Base-by-base conservation (phyloP, 2,888 invertebrate genomes). In the Prionchulus punctatus region DNA sequence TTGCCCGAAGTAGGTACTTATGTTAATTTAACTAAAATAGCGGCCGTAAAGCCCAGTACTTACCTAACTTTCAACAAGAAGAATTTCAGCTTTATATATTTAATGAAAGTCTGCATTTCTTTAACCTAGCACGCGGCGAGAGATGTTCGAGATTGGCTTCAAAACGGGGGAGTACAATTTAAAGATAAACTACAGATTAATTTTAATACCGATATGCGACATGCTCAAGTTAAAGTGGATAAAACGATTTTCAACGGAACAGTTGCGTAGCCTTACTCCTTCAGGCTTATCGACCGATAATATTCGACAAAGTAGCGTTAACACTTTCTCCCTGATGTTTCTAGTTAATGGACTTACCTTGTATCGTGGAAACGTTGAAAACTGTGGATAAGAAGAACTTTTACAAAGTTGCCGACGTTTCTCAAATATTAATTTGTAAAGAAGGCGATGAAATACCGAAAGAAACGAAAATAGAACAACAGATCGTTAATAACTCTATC, bases 361-460 rank as follows among this genome's bases (percentile, higher is more conserved):
- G 88, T 2, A 78, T 94, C 4, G 81, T 90, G 21, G 94, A 98
- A 75, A 86, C 90, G 0, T 75, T 87, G 56, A 98, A 98, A 76
- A 92, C 92, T 0, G 86, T 94, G 56, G 98, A 98, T 71, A 83
- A 81, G 60, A 96, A 92, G 73, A 91, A 86, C 66, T 88, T 96
- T 66, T 98, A 96, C 70, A 98, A 98, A 77, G 88, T 92, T 1
- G 90, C 92, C 0, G 96, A 98, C 72, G 82, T 98, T 60, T 87
- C 87, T 66, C 96, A 94, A 78, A 80, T 82, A 59, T 65, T 63
- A 53, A 55, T 57, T 25, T 60, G 61, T 26, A 43, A 36, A 15
- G 25, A 54, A n/a, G 58, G 54, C 3, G n/a, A n/a, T n/a, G 48
- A 25, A 26, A 36, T 12, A 36, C 36, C 36, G 36, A 18, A 36